Evolutionary conservation across 2,113 vertebrate genomes (phyloP), one percentile per base, ranked within the genome.

Genomic region (Hippoglossus stenolepis): DNA sequence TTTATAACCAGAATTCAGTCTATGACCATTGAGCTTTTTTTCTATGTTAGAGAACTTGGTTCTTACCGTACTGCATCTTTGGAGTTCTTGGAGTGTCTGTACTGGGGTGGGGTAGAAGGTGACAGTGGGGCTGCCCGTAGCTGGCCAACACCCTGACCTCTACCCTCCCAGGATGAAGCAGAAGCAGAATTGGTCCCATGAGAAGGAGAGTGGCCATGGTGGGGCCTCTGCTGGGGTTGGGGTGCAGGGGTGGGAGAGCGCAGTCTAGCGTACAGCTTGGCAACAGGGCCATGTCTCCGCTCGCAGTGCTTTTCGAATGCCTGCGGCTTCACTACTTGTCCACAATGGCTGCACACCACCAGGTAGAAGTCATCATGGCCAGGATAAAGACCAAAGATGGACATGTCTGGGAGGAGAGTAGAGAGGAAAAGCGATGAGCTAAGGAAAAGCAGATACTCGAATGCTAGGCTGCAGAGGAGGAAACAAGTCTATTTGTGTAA

Each of bases 241-340:
- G 91, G 78, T 28, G 93, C 89, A 5, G 94, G 90, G 56, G 94
- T 90, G 38, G 95, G 90, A 10, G 92, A 89, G 80, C 90, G 94
- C 75, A 94, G 92, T 66, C 95, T 93, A 73, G 95, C 85, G 0
- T 95, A 96, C 58, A 96, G 94, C 88, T 98, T 97, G 92, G 94
- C 93, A 91, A 96, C 92, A 0, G 97, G 95, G 65, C 96, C 96
- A 1, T 98, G 97, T 75, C 97, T 94, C 76, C 96, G 93, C 90
- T 98, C 97, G 68, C 96, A 98, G 92, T 98, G 97, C 86, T 97
- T 97, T 90, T 98, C 97, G 81, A 98, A 97, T 23, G 97, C 97
- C 90, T 98, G 97, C 1, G 97, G 97, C 89, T 98, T 98, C 91
- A 98, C 96, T 73, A 98, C 97, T 82, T 97, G 97, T 88, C 96